A percentile compares a stretch with the other conserved stretches of the same genome.
Evolutionary conservation across 2,888 invertebrate species (phyloP).

Genomic region (Tricholauxania praeusta): DNA sequence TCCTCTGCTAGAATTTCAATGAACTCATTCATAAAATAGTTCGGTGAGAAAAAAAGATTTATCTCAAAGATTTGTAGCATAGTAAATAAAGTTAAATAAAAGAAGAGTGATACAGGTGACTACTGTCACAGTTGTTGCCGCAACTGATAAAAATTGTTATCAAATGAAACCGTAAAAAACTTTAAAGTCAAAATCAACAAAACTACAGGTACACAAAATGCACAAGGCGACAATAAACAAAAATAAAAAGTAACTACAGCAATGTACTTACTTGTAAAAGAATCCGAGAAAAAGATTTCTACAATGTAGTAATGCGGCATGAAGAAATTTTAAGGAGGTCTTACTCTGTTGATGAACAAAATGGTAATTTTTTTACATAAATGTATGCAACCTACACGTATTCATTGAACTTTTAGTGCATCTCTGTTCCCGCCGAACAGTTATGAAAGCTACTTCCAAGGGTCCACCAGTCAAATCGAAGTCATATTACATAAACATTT

Average conservation of each 20-base stretch:
- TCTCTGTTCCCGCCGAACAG: no score
- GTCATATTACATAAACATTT: no score
- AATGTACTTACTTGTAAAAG: neutral
- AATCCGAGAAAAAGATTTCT: no score
- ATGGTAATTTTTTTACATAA: no score
- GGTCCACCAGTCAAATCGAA: no score
- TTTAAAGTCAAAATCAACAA: constrained; percentile 5
- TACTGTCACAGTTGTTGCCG: constrained; percentile 23
- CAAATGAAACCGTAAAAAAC: neutral
- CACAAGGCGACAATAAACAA: constrained; percentile 25
- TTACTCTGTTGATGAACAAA: no score
- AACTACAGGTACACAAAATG: neutral
- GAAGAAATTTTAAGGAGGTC: no score
- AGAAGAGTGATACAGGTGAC: constrained; percentile 17
- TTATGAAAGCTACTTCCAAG: no score
- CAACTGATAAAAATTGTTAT: constrained; percentile 19
- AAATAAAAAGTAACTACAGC: neutral
- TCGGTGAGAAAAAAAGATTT: neutral
- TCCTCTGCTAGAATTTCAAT: constrained; percentile 46
- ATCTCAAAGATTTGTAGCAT: neutral
- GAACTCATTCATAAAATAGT: constrained; percentile 48
- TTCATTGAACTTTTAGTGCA: no score
- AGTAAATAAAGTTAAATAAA: neutral
- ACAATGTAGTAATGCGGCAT: no score
- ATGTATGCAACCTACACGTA: no score